Evolutionary conservation across 2,113 vertebrate species (phyloP), one percentile per base, ranked within the genome.

Genomic region (Lates calcarifer): DNA sequence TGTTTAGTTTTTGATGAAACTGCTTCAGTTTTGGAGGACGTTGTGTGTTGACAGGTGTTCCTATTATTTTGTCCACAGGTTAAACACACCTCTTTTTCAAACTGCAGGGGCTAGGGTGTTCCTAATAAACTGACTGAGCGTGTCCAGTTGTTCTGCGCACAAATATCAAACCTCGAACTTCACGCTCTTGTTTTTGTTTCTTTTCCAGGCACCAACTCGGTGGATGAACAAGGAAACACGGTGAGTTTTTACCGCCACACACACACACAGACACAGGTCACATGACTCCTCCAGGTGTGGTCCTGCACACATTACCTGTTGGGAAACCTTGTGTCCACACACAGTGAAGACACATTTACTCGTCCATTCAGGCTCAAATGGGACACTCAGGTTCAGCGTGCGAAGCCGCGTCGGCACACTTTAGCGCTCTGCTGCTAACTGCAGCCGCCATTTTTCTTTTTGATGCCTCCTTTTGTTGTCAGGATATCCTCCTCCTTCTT

Each of bases 171-270:
- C n/a, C 2, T 9, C 22, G 13, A 35, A 24, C 29, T 58, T n/a
- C n/a, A n/a, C n/a, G n/a, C n/a, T n/a, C n/a, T 41, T 82, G 2
- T 67, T 6, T 71, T 77, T 33, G 7, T 28, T 26, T 64, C 49
- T 33, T 33, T 26, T 77, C 29, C 87, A 98, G 97, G 97, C 79
- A 96, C 94, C 82, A 97, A 95, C 85, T 94, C 97, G 0, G 92
- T 96, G 89, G 97, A 98, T 56, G 97, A 98, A 57, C 95, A 95
- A 24, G 97, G 97, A 72, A 94, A 94, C 74, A 89, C 90, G 94
- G 97, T 98, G 70, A 33, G 93, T 87, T 57, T 58, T n/a, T 2
- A 26, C 3, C 18, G 53, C 2, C 68, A 26, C 77, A 56, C 35
- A 29, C 31, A 20, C 51, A n/a, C 71, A 63, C 72, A 47, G n/a